Percentiles rank a stretch among this genome's conserved stretches.
These are phyloP conservation scores for Phasia obesa DNA, from an alignment of 2,888 invertebrate genomes.

Conservation along the genomic window DNA sequence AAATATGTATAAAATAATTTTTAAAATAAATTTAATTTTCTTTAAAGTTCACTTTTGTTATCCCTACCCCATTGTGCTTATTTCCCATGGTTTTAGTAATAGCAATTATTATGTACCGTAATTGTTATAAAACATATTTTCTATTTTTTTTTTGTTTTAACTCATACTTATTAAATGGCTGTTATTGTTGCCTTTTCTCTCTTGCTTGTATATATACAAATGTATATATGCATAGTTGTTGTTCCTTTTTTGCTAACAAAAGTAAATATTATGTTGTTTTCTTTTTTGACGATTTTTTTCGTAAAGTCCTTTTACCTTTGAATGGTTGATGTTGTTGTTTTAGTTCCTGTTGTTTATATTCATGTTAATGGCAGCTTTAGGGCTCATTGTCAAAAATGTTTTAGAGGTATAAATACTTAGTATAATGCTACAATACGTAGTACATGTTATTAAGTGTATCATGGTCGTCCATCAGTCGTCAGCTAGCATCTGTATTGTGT, in stretches of 20 bases:
- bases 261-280: background rate
- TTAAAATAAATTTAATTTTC: no score
- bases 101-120: conserved; percentile 11
- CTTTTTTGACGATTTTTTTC: background rate
- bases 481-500: conserved; percentile 23
- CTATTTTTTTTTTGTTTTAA: conserved; percentile 10
- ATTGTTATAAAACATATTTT: conserved; percentile 5
- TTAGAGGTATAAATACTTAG: conserved; percentile 40
- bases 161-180: background rate
- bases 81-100: background rate
- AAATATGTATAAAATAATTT: background rate
- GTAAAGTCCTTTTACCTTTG: conserved; percentile 33
- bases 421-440: background rate
- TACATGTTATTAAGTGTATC: conserved; percentile 11
- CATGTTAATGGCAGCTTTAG: conserved; percentile 67
- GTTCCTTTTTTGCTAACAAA: conserved; percentile 12
- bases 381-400: conserved; percentile 64
- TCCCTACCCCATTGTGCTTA: background rate
- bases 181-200: background rate
- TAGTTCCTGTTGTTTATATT: conserved; percentile 52
- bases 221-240: background rate
- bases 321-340: conserved; percentile 26
- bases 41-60: no score
- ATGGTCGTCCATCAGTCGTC: conserved; percentile 21
- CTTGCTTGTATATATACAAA: background rate